Conservation (phyloP, 2,797 vertebrate species). For the Botia kubotai region DNA sequence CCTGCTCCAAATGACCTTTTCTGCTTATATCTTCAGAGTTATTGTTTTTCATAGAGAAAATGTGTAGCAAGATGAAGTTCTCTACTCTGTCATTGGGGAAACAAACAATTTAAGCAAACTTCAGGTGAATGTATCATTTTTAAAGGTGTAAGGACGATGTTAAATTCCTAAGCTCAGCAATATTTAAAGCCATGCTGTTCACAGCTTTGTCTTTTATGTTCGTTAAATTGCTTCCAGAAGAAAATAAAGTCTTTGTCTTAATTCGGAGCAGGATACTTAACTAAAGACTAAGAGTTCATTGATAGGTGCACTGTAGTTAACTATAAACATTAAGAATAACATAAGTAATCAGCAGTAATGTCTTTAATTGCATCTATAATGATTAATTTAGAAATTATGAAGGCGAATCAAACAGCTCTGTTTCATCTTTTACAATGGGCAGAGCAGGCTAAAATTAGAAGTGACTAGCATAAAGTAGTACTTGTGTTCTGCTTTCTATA, state of each 20-base stretch:
- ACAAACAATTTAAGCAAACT: not conserved
- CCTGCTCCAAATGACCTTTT: slow-evolving; percentile 61
- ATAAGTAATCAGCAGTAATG: slow-evolving; percentile 85
- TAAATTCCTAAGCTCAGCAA: not conserved
- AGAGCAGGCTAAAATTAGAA: slow-evolving; percentile 63
- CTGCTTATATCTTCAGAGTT: slow-evolving; percentile 68
- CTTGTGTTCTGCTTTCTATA: not conserved
- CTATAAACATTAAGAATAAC: slow-evolving; percentile 88
- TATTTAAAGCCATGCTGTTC: not conserved
- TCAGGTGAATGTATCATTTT: not conserved
- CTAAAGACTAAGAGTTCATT: slow-evolving; percentile 78
- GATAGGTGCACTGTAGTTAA: slow-evolving; percentile 82
- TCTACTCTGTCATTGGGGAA: not conserved
- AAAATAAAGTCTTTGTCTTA: slow-evolving; percentile 71
- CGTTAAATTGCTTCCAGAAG: slow-evolving; percentile 78
- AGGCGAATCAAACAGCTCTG: slow-evolving; percentile 76
- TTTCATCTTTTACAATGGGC: slow-evolving; percentile 80
- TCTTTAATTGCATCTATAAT: slow-evolving; percentile 86
- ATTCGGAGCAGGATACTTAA: slow-evolving; percentile 66
- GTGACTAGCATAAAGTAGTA: not conserved
- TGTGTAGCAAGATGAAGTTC: slow-evolving; percentile 50
- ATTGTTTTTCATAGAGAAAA: slow-evolving; percentile 71
- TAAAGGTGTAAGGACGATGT: not conserved
- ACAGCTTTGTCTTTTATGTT: slow-evolving; percentile 65
- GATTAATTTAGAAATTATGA: slow-evolving; percentile 83